Conservation (phyloP, 2,888 invertebrate species). For the Agonopterix arenella region DNA sequence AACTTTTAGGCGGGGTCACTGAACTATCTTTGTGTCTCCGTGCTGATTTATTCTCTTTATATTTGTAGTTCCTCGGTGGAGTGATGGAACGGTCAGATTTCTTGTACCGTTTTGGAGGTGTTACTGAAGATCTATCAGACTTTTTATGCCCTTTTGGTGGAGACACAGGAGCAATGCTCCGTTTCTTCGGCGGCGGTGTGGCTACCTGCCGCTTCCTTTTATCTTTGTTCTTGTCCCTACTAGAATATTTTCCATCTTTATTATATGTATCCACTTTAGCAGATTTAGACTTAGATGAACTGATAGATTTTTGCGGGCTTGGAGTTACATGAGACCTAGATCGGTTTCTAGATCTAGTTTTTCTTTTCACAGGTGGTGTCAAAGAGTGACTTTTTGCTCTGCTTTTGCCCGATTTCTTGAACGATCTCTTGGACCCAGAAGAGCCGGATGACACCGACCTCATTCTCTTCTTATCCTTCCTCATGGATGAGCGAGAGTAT, state of each 20-base stretch:
- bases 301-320: conserved; percentile 25
- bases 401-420: conserved; percentile 27
- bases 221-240: conserved; percentile 30
- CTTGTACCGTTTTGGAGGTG: conserved; percentile 40
- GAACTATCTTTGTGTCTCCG: conserved; percentile 47
- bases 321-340: conserved; percentile 29
- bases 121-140: conserved; percentile 35
- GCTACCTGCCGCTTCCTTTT: conserved; percentile 23
- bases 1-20: conserved; percentile 60
- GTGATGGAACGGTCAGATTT: conserved; percentile 29
- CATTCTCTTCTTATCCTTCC: conserved; percentile 32
- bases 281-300: conserved; percentile 25
- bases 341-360: conserved; percentile 27
- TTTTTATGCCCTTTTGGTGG: conserved; percentile 32
- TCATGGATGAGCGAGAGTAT: conserved; percentile 35
- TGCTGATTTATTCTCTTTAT: conserved; percentile 32
- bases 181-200: conserved; percentile 32
- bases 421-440: conserved; percentile 45
- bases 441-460: conserved; percentile 43
- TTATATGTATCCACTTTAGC: conserved; percentile 7
- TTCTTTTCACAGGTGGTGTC: conserved; percentile 37
- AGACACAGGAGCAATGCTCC: conserved; percentile 28
- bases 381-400: conserved; percentile 28
- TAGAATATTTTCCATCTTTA: conserved; percentile 29
- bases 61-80: conserved; percentile 38